Evolutionary conservation across 2,113 vertebrate species (phyloP), one percentile per base, ranked within the genome.

Genomic region (Cephalopholis sonnerati): DNA sequence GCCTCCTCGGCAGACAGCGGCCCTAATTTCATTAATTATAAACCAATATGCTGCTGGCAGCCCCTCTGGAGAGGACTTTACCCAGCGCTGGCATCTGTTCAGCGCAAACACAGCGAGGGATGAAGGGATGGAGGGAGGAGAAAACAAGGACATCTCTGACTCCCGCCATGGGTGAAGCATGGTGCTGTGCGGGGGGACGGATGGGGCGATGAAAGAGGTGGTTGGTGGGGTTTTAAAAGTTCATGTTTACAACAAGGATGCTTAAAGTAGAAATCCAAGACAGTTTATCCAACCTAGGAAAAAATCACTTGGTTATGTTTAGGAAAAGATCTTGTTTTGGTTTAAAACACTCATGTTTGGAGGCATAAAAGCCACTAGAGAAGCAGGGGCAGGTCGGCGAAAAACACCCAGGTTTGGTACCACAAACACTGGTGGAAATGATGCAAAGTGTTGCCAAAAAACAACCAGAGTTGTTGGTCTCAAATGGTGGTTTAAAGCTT

Each of bases 11-110:
- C 97, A 97, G 96, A 97, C 97, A 98, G 96, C 96, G 95, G 95
- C 96, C 96, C 97, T 98, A 98, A 98, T 98, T 97, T 97, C 97
- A 97, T 98, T 97, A 98, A 98, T 98, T 98, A 98, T 98, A 97
- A 97, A 98, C 96, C 97, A 97, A 97, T 97, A 97, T 97, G 97
- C 97, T 97, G 95, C 95, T 91, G 96, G 95, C 96, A 96, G 90
- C 82, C 81, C 96, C 97, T 96, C 97, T 95, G 93, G 95, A 96
- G 95, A 96, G 95, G 94, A 94, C 96, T 96, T 97, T 86, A 96
- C 97, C 96, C 96, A 96, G 95, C 94, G 95, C 96, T 96, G 97
- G 97, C 97, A 98, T 97, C 97, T 98, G 97, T 96, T 98, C 96
- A 82, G 82, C 70, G 64, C 76, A 80, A 86, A 86, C 91, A 87